Evolutionary conservation across 2,113 vertebrate species (phyloP).

Genomic region (Capreolus pygargus): DNA sequence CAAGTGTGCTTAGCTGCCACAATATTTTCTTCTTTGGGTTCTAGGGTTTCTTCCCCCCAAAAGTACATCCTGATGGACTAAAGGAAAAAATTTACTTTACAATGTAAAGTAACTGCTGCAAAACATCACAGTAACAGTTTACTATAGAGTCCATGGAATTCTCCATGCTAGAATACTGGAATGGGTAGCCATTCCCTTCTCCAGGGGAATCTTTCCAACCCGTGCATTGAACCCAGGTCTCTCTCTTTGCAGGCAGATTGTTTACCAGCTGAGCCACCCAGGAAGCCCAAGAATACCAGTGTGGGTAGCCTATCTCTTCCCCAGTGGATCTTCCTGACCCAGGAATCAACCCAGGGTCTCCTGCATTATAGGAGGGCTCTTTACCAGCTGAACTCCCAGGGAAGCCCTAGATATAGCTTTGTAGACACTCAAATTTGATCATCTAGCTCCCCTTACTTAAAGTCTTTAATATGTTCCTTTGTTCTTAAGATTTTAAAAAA

Average conservation of each 20-base stretch:
- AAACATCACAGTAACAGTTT: slow-evolving; percentile 2
- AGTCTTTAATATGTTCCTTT: background rate
- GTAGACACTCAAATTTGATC: background rate
- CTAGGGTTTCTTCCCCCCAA: slow-evolving; percentile 99
- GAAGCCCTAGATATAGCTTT: background rate
- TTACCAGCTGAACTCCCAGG: background rate
- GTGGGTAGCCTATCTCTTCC: background rate
- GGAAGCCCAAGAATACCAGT: background rate
- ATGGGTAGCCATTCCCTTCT: background rate
- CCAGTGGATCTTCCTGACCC: background rate
- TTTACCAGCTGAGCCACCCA: background rate
- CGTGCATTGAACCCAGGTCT: background rate
- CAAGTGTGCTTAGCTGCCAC: slow-evolving; percentile 96
- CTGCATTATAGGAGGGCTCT: background rate
- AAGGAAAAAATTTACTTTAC: slow-evolving; percentile 29
- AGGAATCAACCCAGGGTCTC: background rate
- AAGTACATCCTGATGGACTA: slow-evolving; percentile 97
- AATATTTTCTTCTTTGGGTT: slow-evolving; percentile 98
- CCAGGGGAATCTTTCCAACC: background rate
- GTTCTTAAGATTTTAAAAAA: background rate
- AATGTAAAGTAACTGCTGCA: slow-evolving; percentile 23
- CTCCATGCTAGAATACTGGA: background rate
- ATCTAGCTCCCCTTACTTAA: background rate
- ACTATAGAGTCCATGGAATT: background rate
- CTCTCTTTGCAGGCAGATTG: background rate